Base-by-base conservation (phyloP, 1,140 invertebrate species). In the Drosophila micromelanica region DNA sequence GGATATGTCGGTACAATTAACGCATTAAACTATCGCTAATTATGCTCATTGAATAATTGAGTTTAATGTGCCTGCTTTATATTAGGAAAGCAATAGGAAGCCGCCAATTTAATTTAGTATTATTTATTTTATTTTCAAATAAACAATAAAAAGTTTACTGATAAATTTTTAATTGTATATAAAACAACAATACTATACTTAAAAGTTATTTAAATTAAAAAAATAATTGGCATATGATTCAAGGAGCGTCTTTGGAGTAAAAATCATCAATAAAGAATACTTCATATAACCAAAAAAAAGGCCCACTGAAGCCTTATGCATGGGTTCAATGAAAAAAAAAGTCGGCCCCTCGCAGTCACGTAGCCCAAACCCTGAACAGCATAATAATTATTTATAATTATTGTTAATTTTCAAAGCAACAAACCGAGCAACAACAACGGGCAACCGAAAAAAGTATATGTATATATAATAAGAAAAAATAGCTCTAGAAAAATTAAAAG, bases 331-430 rank as follows among this genome's bases (percentile, higher is more conserved):
- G 17, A 54, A 38, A 5, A 27, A 5, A 27, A 52, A 35, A 35
- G 37, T 49, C 45, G 45, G 0, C 51, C n/a, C 7, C 15, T 8
- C 17, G n/a, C 9, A 40, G 40, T 67, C 70, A 67, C 55, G 62
- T 73, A 46, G 23, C 42, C 32, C 17, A 11, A 49, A 70, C 70
- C 81, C 78, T 81, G 81, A 59, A 52, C 23, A 56, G 78, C 78
- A 86, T 86, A 72, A 79, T 84, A 87, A 86, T 86, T 87, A 86
- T 87, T 87, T 87, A 82, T 86, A 86, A 86, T 86, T 86, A 87
- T 86, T 86, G 82, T 86, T 86, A 86, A 86, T 86, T 86, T 82
- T 68, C 75, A 78, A 87, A 86, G 78, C 78, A 76, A 48, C 60
- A 65, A 75, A 67, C 59, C 57, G 55, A 72, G 61, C 78, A 69